Conservation (phyloP, 2,113 vertebrate species). For the Misgurnus anguillicaudatus region DNA sequence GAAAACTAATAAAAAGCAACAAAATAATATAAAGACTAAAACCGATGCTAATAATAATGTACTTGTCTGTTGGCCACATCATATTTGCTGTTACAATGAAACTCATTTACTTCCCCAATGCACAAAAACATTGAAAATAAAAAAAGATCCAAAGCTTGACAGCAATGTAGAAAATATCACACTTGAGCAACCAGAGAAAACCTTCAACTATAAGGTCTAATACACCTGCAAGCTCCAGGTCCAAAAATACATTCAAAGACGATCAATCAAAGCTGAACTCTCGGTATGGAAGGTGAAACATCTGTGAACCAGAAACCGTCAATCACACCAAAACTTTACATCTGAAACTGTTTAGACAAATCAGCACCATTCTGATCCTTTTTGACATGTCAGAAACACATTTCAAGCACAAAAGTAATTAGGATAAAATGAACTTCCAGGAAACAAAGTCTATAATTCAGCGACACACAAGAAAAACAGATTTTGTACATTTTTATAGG, state of each 20-base stretch:
- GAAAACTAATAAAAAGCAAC: too few species aligned
- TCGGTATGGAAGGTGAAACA: not conserved
- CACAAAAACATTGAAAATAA: not conserved
- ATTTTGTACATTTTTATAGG: too few species aligned
- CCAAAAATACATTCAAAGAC: conserved; percentile 7
- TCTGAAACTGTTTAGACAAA: not conserved
- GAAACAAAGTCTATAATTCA: too few species aligned
- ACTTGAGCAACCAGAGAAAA: not conserved
- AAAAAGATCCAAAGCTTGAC: not conserved
- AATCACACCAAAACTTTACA: not conserved
- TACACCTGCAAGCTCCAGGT: too few species aligned
- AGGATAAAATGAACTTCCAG: too few species aligned
- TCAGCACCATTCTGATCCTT: not conserved
- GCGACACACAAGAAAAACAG: too few species aligned
- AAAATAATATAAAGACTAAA: too few species aligned
- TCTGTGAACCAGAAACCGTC: not conserved
- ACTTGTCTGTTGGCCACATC: too few species aligned
- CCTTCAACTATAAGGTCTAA: not conserved
- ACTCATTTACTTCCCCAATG: not conserved
- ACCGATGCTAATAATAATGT: too few species aligned
- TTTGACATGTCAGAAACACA: not conserved
- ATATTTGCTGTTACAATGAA: not conserved
- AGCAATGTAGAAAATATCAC: not conserved
- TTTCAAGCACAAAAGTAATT: too few species aligned
- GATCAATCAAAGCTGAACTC: not conserved